Base-by-base conservation (phyloP, 1,140 invertebrate genomes). In the Ladona fulva region DNA sequence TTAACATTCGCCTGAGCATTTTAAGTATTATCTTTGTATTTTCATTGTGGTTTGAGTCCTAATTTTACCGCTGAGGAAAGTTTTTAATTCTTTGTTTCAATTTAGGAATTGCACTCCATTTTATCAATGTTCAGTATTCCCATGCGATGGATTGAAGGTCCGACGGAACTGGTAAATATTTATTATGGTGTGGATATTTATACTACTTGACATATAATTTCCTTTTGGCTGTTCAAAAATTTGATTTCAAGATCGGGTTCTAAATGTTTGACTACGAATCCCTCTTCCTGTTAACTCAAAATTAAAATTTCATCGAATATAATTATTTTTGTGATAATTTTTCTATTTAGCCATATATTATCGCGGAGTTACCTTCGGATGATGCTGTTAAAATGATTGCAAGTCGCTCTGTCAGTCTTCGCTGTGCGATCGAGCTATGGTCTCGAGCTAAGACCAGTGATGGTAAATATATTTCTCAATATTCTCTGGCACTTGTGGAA, bases 341-440 rank as follows among this genome's bases (percentile, higher is more conserved):
- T 37, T 37, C 1, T 5, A 5, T 82, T 79, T 82, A 93, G 89
- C 93, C 94, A 1, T 95, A 91, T 85, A 93, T 93, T 90, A 87
- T 95, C 52, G 88, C 94, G 5, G 89, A 94, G 82, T 86, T 94
- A 76, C 88, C 90, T 3, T 88, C 87, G 73, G 90, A 92, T 82
- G 84, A 89, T 52, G 82, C 84, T 78, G 89, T 89, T 5, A 85
- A 86, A 77, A 86, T 91, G 82, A 88, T 96, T 75, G 90, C 93
- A 11, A 92, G 89, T 77, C 86, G 95, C 76, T 93, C 93, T 10
- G 89, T 96, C 22, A 89, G 91, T n/a, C 80, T 95, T 16, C 89
- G 91, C 79, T 92, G 89, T 78, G 91, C 93, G 80, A 88, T 93
- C 78, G 92, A 97, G 85, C 82, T 96, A 1, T 96, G 93, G 92